Percentiles rank a stretch among this genome's conserved stretches.
Conservation (phyloP, 2,797 vertebrate genomes). For the Eulemur mongoz region DNA sequence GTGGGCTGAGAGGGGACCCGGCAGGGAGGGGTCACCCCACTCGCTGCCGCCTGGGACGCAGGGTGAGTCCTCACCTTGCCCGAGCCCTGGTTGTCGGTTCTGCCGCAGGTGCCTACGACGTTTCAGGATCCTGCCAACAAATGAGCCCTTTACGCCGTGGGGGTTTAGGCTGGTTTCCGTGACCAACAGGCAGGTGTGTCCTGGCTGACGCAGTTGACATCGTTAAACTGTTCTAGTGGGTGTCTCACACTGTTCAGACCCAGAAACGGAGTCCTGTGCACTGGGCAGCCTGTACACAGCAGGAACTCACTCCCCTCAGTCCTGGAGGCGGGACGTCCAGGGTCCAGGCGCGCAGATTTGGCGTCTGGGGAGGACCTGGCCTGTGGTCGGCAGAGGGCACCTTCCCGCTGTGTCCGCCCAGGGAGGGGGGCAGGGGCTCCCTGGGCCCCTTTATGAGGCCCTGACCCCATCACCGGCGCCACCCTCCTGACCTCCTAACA, state of each 20-base stretch:
- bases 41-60: not conserved
- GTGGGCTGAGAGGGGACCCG: not conserved
- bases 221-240: not conserved
- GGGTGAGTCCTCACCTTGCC: too few relatives aligned
- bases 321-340: not conserved
- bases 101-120: not conserved
- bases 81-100: not conserved
- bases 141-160: not conserved
- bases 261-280: not conserved
- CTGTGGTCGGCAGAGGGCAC: not conserved
- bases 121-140: not conserved
- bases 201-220: not conserved
- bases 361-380: not conserved
- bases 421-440: not conserved
- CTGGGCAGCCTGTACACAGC: not conserved
- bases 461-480: not conserved
- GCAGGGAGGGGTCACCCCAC: too few relatives aligned
- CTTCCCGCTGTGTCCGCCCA: fast-evolving
- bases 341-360: fast-evolving
- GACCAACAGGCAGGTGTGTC: not conserved
- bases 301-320: not conserved
- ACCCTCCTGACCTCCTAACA: not conserved
- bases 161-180: not conserved
- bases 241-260: not conserved
- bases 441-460: too few relatives aligned